A percentile compares a stretch with the other conserved stretches of the same genome.
These are phyloP conservation scores for Anguilla obscura DNA, from an alignment of 2,797 vertebrate species.

Conservation along the genomic window DNA sequence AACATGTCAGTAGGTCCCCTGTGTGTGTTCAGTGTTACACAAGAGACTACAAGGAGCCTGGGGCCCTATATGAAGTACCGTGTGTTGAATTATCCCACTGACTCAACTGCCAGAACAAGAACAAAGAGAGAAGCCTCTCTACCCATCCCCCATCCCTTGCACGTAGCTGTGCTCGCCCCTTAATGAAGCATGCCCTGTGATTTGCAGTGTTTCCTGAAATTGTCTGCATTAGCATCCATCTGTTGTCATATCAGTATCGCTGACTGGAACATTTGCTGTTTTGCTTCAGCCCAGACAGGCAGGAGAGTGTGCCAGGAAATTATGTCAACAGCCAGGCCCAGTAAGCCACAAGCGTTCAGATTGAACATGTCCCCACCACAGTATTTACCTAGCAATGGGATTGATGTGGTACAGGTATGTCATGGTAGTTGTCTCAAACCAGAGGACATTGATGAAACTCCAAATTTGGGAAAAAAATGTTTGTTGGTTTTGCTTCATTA, in stretches of 20 bases:
- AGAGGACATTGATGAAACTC: too few relatives aligned
- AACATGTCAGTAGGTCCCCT: background rate
- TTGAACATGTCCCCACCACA: background rate
- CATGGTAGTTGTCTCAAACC: too few relatives aligned
- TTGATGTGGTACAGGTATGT: too few relatives aligned
- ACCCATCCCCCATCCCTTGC: background rate
- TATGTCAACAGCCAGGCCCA: background rate
- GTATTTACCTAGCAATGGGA: background rate
- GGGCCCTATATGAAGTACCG: background rate
- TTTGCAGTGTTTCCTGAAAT: slow-evolving; percentile 13
- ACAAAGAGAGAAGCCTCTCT: background rate
- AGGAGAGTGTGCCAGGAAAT: background rate
- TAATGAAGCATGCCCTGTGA: background rate
- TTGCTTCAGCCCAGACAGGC: slow-evolving; percentile 7
- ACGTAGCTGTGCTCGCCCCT: background rate
- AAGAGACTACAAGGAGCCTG: background rate
- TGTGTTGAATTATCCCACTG: background rate
- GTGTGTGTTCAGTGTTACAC: background rate
- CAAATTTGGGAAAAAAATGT: too few relatives aligned
- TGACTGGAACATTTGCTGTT: background rate
- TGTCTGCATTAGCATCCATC: slow-evolving; percentile 15
- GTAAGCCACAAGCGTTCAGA: background rate
- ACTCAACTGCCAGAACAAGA: background rate
- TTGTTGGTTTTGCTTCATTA: too few relatives aligned
- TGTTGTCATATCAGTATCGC: slow-evolving; percentile 5